phyloP scores from a whole-genome alignment of 2,113 vertebrate species.

The Leucosticte australis region DNA sequence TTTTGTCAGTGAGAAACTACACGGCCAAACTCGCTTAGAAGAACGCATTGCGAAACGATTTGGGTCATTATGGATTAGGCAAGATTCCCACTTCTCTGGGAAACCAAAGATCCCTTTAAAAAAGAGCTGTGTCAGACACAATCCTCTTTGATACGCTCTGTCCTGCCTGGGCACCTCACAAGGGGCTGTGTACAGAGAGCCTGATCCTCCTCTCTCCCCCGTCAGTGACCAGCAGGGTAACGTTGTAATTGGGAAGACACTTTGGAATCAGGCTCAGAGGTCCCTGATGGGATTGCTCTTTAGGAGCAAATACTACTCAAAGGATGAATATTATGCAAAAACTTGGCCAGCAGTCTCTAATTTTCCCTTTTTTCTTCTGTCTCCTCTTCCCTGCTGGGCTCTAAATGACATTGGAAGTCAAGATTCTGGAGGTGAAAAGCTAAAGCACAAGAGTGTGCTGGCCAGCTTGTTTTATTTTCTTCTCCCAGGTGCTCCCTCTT shows the following conservation, averaged over 20 bases:
- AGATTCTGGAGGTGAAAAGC: not conserved
- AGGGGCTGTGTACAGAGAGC: not conserved
- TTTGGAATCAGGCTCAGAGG: rapidly evolving
- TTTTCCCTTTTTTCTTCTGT: not conserved
- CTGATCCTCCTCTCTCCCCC: not conserved
- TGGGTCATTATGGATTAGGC: slow-evolving; percentile 29
- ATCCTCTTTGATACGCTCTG: not conserved
- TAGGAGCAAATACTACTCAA: not conserved
- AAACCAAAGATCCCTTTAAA: not conserved
- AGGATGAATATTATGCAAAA: rapidly evolving
- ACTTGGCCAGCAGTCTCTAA: not conserved
- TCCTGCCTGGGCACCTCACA: not conserved
- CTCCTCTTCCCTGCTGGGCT: not conserved
- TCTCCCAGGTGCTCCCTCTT: not conserved
- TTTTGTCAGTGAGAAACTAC: slow-evolving; percentile 7
- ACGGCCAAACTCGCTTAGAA: slow-evolving; percentile 16
- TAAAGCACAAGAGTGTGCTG: not conserved
- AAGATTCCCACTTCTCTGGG: not conserved
- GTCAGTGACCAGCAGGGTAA: not conserved
- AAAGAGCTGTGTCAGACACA: not conserved
- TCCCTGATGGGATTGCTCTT: not conserved
- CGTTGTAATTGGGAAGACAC: rapidly evolving
- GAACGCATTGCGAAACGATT: not conserved
- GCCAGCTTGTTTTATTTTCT: not conserved
- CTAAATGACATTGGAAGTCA: not conserved